Percentiles rank a stretch among this genome's conserved stretches.
These are phyloP conservation scores for Capromys pilorides DNA, from an alignment of 2,797 vertebrate species.

Conservation along the genomic window DNA sequence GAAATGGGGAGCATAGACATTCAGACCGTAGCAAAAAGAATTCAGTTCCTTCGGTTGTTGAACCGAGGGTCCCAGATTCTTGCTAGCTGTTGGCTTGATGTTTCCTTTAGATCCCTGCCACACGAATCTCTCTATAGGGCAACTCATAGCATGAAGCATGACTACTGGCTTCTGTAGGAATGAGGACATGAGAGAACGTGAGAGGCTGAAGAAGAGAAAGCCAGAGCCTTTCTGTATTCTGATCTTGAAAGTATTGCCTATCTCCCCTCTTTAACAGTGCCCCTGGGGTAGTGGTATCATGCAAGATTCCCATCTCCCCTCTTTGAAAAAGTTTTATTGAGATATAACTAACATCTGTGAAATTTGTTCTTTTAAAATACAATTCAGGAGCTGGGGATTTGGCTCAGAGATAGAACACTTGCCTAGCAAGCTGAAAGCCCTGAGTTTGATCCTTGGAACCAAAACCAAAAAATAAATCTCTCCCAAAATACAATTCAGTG, in stretches of 20 bases:
- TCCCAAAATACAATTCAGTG: not conserved
- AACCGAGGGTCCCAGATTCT: not conserved
- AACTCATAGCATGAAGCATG: not conserved
- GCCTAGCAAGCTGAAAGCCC: too few relatives aligned
- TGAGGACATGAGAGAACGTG: not conserved
- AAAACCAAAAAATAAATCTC: not conserved
- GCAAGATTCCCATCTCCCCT: conserved; percentile 96
- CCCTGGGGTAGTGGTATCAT: conserved; percentile 99
- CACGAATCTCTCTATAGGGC: not conserved
- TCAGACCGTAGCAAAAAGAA: not conserved
- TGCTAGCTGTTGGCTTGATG: not conserved
- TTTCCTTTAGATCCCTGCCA: conserved; percentile 14
- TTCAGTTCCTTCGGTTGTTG: not conserved
- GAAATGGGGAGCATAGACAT: not conserved
- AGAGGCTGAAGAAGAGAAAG: not conserved
- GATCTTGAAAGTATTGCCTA: not conserved
- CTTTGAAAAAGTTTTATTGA: conserved; percentile 39
- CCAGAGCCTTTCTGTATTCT: not conserved
- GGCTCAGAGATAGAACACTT: too few relatives aligned
- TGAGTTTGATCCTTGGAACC: too few relatives aligned
- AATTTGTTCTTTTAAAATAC: not conserved
- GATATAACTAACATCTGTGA: not conserved
- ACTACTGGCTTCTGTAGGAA: not conserved
- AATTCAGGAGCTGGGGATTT: not conserved
- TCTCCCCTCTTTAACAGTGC: conserved; percentile 78